These are phyloP conservation scores for Leptodactylus fallax DNA, from an alignment of 2,797 vertebrate species.

Conservation along the genomic window DNA sequence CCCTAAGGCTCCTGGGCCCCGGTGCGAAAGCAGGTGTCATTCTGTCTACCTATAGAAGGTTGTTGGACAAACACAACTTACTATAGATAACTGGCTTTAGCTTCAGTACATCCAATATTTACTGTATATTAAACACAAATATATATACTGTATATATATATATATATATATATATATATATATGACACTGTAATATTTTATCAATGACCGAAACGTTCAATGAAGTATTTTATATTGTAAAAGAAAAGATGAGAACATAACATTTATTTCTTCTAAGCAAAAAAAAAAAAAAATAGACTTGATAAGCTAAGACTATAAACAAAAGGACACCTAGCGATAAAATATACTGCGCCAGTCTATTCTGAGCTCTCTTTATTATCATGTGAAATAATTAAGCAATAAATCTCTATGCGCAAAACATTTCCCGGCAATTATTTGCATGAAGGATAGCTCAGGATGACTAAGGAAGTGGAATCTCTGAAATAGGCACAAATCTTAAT, in stretches of 20 bases:
- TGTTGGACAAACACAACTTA: not conserved
- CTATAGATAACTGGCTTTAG: not conserved
- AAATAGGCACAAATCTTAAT: slow-evolving; percentile 50
- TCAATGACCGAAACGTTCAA: not conserved
- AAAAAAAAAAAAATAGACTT: slow-evolving; percentile 38
- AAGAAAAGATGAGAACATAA: slow-evolving; percentile 48
- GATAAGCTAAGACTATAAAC: slow-evolving; percentile 58
- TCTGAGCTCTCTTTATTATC: slow-evolving; percentile 58
- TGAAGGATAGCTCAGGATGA: slow-evolving; percentile 36
- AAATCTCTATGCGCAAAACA: slow-evolving; percentile 56
- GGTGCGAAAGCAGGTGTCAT: no score
- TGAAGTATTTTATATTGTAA: slow-evolving; percentile 7
- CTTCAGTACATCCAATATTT: not conserved
- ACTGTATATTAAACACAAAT: not conserved
- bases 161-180: not conserved
- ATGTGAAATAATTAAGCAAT: slow-evolving; percentile 62
- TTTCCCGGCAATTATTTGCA: slow-evolving; percentile 59
- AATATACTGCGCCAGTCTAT: slow-evolving; percentile 53
- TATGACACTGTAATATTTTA: slow-evolving; percentile 13
- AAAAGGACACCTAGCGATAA: slow-evolving; percentile 59
- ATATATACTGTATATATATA: no score
- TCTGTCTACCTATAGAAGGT: no score
- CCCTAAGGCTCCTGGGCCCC: no score
- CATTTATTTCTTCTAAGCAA: slow-evolving; percentile 46
- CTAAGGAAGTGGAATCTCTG: slow-evolving; percentile 27